Evolutionary conservation across 2,888 invertebrate species (phyloP), one percentile per base, ranked within the genome.

Genomic region (Omphaloscelis lunosa): DNA sequence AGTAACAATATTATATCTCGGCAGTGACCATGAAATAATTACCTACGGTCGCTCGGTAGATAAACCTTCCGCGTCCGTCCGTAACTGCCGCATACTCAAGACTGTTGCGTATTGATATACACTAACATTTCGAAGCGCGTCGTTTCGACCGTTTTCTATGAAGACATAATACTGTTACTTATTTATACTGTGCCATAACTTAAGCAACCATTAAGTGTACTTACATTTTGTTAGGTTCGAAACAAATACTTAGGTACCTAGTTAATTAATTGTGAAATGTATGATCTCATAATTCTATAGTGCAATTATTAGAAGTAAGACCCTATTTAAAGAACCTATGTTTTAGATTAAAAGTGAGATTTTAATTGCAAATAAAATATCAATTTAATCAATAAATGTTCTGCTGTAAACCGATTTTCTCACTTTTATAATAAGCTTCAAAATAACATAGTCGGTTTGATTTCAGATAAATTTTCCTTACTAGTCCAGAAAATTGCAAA

Each of bases 281-380:
- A 68, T 53, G 34, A 63, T 69, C 34, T 77, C 29, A 58, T 9
- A 70, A 53, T 56, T 71, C 45, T 59, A 41, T 53, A 23, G 74
- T 84, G 72, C 77, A 84, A 84, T 72, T 72, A 66, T 39, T 72
- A 79, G 17, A 72, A 63, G 0, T 82, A 77, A 66, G 65, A 23
- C 62, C 3, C 2, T 45, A 69, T 41, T 51, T 67, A 56, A 61
- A 61, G 1, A 23, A 34, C 15, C 15, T 70, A 23, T 39, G 34
- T 27, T 41, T 68, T 59, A 53, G 23, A 29, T 45, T 66, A 58
- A 51, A 69, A 62, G 7, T 53, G 20, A 48, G 2, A 59, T 63
- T 59, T 69, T 29, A 58, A 23, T n/a, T 39, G 12, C 11, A 68
- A 65, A 62, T 29, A 70, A 74, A n/a, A 27, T 45, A 27, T 4